Evolutionary conservation across 64 coral and sea anemone species (phyloP).

Genomic region (Montipora sp.): DNA sequence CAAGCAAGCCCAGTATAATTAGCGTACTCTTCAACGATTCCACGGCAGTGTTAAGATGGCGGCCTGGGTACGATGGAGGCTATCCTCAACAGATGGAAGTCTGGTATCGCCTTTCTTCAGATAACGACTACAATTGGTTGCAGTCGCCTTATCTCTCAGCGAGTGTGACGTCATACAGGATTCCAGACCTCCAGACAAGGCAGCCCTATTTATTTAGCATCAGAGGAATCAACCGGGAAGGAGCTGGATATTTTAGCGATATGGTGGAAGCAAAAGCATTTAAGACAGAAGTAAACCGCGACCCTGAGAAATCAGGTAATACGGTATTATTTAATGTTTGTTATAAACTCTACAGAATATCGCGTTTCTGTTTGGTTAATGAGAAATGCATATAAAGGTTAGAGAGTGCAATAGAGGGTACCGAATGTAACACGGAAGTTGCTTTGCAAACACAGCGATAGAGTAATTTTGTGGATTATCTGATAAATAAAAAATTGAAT

Average conservation of each 20-base stretch:
- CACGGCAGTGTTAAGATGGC: slow-evolving; percentile 72
- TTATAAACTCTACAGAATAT: not conserved
- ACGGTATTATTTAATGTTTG: too few relatives aligned
- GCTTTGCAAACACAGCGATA: too few relatives aligned
- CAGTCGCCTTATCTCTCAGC: slow-evolving; percentile 28
- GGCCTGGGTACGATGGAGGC: slow-evolving; percentile 89
- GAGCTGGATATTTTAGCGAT: slow-evolving; percentile 75
- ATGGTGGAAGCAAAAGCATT: slow-evolving; percentile 55
- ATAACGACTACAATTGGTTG: slow-evolving; percentile 79
- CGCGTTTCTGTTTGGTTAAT: too few relatives aligned
- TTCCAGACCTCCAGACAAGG: slow-evolving; percentile 39
- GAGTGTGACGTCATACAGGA: slow-evolving; percentile 64
- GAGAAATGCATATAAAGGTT: too few relatives aligned
- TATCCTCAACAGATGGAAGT: slow-evolving; percentile 79
- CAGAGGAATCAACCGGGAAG: slow-evolving; percentile 84
- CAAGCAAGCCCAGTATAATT: slow-evolving; percentile 72
- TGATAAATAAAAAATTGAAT: too few relatives aligned
- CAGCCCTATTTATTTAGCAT: slow-evolving; percentile 74
- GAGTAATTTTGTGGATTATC: too few relatives aligned
- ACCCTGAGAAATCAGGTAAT: slow-evolving; percentile 50
- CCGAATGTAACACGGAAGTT: too few relatives aligned
- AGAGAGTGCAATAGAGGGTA: too few relatives aligned
- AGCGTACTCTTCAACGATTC: slow-evolving; percentile 24
- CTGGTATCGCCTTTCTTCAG: slow-evolving; percentile 72
- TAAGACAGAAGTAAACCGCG: slow-evolving; percentile 28